Base-by-base conservation (phyloP, 2,113 vertebrate genomes). In the Carollia perspicillata region DNA sequence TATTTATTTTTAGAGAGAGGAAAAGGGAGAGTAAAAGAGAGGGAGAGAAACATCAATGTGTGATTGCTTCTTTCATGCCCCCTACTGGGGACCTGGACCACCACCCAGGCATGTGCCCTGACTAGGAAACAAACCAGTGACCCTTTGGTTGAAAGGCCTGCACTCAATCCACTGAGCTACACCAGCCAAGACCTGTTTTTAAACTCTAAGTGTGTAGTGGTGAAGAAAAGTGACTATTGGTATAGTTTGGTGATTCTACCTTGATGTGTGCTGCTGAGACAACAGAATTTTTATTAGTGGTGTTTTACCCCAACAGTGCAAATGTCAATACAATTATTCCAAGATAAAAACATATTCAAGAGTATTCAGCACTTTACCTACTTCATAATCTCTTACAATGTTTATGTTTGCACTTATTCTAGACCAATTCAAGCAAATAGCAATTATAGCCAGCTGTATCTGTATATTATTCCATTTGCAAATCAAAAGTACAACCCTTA, bases 191-290 rank as follows among this genome's bases (percentile, higher is more conserved):
- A 58, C 22, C 78, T 35, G 53, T 37, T 55, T 49, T 55, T 2
- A 16, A 42, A 69, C 0, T n/a, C 0, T 42, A 18, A 66, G n/a
- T 93, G 1, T 74, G 5, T 20, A 20, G 0, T 9, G 2, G n/a
- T 92, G 66, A 53, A 49, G 26, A 81, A 89, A 72, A 49, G 1
- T 58, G 2, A 53, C 40, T 30, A 14, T 13, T 16, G 0, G 0
- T 58, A 40, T 3, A 9, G 2, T 58, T 92, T 85, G 20, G 26
- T 80, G 53, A 78, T 28, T 65, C 6, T 74, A 75, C 3, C 6
- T 95, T 80, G 17, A 53, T 17, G 55, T 79, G 28, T 84, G 33
- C 14, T 68, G 75, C 14, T 68, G 75, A 93, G 14, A 8, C 30
- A 60, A 28, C 11, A 47, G 11, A 18, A 47, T 0, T 66, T 80